These are phyloP conservation scores for Cebus imitator DNA, from an alignment of 2,113 vertebrate genomes.

Conservation along the genomic window DNA sequence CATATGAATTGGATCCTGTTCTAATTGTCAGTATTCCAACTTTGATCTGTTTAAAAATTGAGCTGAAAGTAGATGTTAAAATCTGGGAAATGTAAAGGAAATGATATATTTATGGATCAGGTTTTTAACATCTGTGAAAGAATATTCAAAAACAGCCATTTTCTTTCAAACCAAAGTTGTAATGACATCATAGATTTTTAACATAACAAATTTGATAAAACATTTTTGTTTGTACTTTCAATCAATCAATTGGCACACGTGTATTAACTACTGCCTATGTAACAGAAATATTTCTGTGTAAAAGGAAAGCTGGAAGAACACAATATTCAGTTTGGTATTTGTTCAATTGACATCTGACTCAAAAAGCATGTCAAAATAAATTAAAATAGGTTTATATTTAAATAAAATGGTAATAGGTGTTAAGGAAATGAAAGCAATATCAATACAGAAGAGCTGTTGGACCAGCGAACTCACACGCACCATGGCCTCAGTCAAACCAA, in stretches of 20 bases:
- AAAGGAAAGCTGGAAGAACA: background rate
- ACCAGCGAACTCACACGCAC: background rate
- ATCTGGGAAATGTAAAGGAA: background rate
- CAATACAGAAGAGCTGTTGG: background rate
- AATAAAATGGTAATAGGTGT: background rate
- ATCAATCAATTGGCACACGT: background rate
- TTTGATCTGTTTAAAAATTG: slow-evolving; percentile 16
- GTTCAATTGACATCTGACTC: background rate
- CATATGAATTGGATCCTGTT: background rate
- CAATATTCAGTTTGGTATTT: background rate
- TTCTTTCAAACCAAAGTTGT: slow-evolving; percentile 25
- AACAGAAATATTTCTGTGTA: background rate
- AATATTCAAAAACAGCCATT: background rate
- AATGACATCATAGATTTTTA: slow-evolving; percentile 2
- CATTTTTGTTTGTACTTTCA: background rate
- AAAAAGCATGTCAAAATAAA: background rate
- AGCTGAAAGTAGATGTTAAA: slow-evolving; percentile 43
- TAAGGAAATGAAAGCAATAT: background rate
- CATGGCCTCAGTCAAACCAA: background rate
- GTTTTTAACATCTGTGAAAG: background rate
- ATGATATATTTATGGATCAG: background rate
- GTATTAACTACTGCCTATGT: background rate
- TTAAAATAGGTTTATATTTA: background rate
- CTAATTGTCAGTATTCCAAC: slow-evolving; percentile 38
- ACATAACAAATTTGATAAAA: background rate